Percentiles rank a stretch among this genome's conserved stretches.
Evolutionary conservation across 2,888 invertebrate species (phyloP).

Genomic region (Papilio protenor): DNA sequence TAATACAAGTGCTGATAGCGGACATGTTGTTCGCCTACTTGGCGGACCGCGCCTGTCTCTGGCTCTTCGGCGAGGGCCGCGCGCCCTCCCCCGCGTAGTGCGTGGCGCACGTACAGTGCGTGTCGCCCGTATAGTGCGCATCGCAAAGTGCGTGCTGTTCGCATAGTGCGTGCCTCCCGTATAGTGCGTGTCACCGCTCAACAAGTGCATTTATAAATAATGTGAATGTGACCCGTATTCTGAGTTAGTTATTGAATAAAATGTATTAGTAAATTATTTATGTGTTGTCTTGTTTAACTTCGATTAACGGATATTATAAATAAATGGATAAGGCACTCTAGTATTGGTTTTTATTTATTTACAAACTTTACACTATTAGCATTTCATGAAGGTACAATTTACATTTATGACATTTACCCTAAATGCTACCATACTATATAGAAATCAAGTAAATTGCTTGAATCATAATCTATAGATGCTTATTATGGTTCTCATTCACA

Average conservation of each 20-base stretch:
- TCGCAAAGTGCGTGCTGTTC: constrained; percentile 88
- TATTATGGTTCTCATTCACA: not conserved
- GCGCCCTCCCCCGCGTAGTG: constrained; percentile 70
- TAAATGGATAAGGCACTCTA: constrained; percentile 34
- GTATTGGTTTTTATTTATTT: constrained; percentile 35
- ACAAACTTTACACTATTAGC: not conserved
- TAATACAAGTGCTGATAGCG: constrained; percentile 92
- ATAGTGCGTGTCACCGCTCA: constrained; percentile 49
- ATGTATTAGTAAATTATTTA: constrained; percentile 56
- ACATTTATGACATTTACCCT: not conserved
- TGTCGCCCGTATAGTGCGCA: constrained; percentile 88
- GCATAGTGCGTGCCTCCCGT: not conserved
- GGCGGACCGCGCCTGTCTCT: constrained; percentile 93
- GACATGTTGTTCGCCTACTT: constrained; percentile 94
- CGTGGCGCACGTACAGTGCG: not conserved
- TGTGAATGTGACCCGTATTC: constrained; percentile 54
- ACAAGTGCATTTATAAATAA: constrained; percentile 54
- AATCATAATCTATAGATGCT: not conserved
- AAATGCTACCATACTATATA: constrained; percentile 23
- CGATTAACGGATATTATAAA: constrained; percentile 40
- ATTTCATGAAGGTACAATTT: not conserved
- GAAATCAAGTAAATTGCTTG: constrained; percentile 14
- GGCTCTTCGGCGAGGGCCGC: constrained; percentile 93
- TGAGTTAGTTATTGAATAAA: constrained; percentile 53
- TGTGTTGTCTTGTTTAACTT: constrained; percentile 49